phyloP scores from a whole-genome alignment of 1,140 invertebrate genomes.

The Trichoplusia ni region DNA sequence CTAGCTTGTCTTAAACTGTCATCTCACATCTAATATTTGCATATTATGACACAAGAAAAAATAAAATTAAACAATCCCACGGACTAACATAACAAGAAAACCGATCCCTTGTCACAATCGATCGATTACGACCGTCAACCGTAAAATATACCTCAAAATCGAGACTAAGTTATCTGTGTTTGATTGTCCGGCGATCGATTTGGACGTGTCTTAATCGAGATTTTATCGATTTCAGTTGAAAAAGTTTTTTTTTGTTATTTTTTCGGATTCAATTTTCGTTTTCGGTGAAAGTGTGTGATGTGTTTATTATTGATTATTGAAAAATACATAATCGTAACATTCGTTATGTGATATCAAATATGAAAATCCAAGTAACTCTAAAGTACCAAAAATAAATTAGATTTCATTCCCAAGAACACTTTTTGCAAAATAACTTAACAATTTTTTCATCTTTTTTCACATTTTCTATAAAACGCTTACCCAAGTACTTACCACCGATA shows the following conservation, averaged over 20 bases:
- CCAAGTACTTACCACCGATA: too few species aligned
- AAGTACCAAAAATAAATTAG: too few species aligned
- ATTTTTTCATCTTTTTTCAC: too few species aligned
- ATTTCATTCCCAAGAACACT: too few species aligned
- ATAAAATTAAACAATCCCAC: constrained; percentile 58
- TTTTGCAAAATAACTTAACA: too few species aligned
- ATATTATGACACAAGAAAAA: constrained; percentile 31
- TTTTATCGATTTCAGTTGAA: neutral
- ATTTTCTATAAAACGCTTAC: too few species aligned
- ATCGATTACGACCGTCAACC: constrained; percentile 63
- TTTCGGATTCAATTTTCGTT: neutral
- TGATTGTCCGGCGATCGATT: constrained; percentile 22
- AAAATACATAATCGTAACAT: too few species aligned
- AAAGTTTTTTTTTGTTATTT: neutral
- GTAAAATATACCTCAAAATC: constrained; percentile 78
- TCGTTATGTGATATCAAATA: too few species aligned
- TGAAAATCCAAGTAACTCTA: too few species aligned
- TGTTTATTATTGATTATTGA: too few species aligned
- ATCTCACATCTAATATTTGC: neutral
- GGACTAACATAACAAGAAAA: constrained; percentile 65
- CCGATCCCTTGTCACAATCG: constrained; percentile 72
- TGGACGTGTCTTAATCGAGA: constrained; percentile 22
- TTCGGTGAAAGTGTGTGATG: too few species aligned
- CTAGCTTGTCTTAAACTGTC: too few species aligned
- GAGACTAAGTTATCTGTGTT: constrained; percentile 34